phyloP scores from a whole-genome alignment of 2,888 invertebrate genomes.

The Phyllotreta striolata region DNA sequence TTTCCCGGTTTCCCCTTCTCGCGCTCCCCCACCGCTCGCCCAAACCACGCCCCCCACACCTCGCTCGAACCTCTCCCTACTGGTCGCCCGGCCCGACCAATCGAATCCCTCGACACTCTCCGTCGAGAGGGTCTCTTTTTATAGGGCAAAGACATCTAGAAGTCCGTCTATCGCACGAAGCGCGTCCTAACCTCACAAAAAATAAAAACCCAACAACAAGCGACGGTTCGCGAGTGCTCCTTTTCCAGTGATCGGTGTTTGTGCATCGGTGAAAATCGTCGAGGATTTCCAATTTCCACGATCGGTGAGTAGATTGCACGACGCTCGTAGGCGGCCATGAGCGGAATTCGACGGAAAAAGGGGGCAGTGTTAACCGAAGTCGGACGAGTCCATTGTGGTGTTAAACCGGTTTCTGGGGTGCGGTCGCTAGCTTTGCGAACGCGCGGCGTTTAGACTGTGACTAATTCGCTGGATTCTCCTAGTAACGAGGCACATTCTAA shows the following conservation, averaged over 20 bases:
- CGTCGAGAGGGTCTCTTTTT: constrained; percentile 50
- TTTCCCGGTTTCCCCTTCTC: constrained; percentile 38
- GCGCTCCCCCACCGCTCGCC: constrained; percentile 37
- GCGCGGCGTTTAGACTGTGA: constrained; percentile 44
- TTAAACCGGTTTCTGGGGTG: constrained; percentile 53
- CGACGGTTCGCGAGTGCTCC: constrained; percentile 31
- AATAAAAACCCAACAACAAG: too few species aligned
- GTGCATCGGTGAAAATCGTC: too few species aligned
- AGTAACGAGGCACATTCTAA: constrained; percentile 41
- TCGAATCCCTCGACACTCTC: constrained; percentile 45
- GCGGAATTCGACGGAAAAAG: constrained; percentile 48
- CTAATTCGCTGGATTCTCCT: neutral
- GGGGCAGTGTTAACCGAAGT: constrained; percentile 50
- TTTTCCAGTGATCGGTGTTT: constrained; percentile 13
- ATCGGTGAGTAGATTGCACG: constrained; percentile 36
- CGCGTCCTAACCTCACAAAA: constrained; percentile 41
- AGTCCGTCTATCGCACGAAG: constrained; percentile 45
- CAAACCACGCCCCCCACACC: constrained; percentile 36
- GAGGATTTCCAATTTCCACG: neutral
- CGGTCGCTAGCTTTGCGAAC: constrained; percentile 47
- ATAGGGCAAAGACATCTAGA: constrained; percentile 51
- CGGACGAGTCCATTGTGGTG: constrained; percentile 54
- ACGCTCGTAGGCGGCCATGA: constrained; percentile 51
- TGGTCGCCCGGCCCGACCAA: constrained; percentile 49
- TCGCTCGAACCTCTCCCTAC: constrained; percentile 42